phyloP scores from a whole-genome alignment of 2,113 vertebrate species.

The Atrichornis clamosus region DNA sequence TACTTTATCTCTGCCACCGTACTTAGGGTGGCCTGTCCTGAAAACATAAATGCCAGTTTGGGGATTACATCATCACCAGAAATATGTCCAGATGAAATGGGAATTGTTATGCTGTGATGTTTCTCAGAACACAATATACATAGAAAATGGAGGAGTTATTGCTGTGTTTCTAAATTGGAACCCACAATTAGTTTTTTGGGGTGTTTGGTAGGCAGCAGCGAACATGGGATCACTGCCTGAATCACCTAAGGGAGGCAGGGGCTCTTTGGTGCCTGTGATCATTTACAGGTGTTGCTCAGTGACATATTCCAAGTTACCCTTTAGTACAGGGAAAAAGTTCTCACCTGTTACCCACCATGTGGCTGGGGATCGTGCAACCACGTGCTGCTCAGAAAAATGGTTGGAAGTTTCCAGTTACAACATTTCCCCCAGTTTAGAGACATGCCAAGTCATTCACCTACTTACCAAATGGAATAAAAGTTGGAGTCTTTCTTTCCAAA shows the following conservation, averaged over 20 bases:
- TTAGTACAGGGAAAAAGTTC: background rate
- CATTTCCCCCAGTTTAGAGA: background rate
- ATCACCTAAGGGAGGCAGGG: background rate
- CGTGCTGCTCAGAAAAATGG: fast-evolving
- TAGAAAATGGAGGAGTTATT: background rate
- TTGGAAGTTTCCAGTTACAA: background rate
- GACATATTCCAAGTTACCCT: background rate
- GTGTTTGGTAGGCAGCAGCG: background rate
- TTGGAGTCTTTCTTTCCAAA: background rate
- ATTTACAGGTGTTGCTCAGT: background rate
- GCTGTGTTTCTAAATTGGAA: background rate
- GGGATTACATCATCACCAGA: background rate
- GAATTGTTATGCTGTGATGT: background rate
- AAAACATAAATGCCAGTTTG: background rate
- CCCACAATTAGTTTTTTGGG: background rate
- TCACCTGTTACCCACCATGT: background rate
- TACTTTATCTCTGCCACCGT: background rate
- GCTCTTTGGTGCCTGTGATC: fast-evolving
- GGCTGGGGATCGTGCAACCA: background rate
- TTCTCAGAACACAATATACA: background rate
- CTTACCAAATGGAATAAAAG: background rate
- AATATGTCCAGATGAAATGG: background rate
- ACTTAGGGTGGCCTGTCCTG: background rate
- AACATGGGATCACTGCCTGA: background rate
- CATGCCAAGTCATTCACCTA: background rate